Evolutionary conservation across 1,140 invertebrate species (phyloP).

Genomic region (Lordiphosa mommai): DNA sequence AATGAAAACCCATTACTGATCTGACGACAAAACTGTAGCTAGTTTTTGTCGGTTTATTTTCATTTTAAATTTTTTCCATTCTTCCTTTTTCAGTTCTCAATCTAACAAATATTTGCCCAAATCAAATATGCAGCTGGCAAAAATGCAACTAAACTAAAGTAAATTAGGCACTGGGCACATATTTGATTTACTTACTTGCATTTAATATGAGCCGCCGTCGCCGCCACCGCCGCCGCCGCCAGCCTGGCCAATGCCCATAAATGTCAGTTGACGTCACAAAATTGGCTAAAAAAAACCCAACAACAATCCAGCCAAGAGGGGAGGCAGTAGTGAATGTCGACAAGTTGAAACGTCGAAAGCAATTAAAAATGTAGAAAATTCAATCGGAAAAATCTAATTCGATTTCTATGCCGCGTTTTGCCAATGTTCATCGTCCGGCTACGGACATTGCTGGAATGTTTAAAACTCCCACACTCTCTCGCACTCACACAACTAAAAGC

Average conservation of each 20-base stretch:
- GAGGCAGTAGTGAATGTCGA: slow-evolving; percentile 34
- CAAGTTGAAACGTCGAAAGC: slow-evolving; percentile 76
- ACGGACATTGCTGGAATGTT: slow-evolving; percentile 59
- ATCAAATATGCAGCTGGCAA: slow-evolving; percentile 37
- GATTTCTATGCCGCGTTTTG: slow-evolving; percentile 75
- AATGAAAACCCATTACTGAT: no score
- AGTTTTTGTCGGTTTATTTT: background rate
- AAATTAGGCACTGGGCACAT: slow-evolving; percentile 58
- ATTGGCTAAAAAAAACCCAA: slow-evolving; percentile 57
- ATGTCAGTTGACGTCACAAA: slow-evolving; percentile 61
- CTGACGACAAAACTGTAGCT: no score
- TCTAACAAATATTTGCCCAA: background rate
- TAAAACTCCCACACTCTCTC: slow-evolving; percentile 16
- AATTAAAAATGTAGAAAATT: slow-evolving; percentile 78
- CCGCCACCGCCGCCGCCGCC: background rate
- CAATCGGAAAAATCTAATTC: slow-evolving; percentile 78
- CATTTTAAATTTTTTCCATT: background rate
- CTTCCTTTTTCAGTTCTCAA: background rate
- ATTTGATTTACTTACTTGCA: slow-evolving; percentile 71
- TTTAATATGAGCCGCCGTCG: slow-evolving; percentile 40
- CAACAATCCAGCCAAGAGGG: slow-evolving; percentile 37
- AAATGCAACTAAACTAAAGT: slow-evolving; percentile 62
- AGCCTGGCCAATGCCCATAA: slow-evolving; percentile 49
- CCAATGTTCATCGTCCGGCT: slow-evolving; percentile 48
- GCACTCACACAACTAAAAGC: slow-evolving; percentile 28